phyloP scores from a whole-genome alignment of 2,888 invertebrate species.

The Drosophila niveifrons region DNA sequence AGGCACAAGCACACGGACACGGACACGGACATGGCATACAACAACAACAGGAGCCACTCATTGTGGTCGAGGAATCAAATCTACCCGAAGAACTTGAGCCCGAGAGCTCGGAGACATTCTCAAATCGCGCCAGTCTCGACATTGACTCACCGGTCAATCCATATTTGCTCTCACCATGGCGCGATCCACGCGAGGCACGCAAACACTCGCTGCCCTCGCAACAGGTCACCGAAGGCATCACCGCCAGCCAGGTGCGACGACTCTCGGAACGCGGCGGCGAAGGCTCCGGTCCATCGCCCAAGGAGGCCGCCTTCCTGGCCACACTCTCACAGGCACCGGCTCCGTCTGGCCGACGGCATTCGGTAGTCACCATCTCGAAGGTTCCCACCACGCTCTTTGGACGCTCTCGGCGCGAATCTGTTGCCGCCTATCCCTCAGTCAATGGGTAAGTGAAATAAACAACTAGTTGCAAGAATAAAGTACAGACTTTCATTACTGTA shows the following conservation, averaged over 20 bases:
- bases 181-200: conserved; percentile 90
- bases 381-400: conserved; percentile 92
- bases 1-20: conserved; percentile 8
- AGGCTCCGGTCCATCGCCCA: conserved; percentile 90
- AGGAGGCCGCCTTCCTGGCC: conserved; percentile 93
- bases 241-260: conserved; percentile 94
- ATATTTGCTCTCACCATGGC: conserved; percentile 92
- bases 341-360: conserved; percentile 92
- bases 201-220: conserved; percentile 94
- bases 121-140: conserved; percentile 89
- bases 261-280: conserved; percentile 93
- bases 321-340: conserved; percentile 91
- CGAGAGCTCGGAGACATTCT: conserved; percentile 85
- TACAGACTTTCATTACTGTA: too few species aligned
- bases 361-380: conserved; percentile 94
- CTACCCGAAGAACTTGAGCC: conserved; percentile 89
- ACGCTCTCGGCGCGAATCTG: conserved; percentile 92
- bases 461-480: too few species aligned
- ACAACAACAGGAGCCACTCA: conserved; percentile 89
- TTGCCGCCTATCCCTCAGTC: conserved; percentile 90
- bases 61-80: conserved; percentile 92
- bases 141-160: conserved; percentile 93
- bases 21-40: conserved; percentile 65
- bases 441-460: conserved; percentile 82
- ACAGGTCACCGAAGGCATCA: conserved; percentile 93